Evolutionary conservation across 2,797 vertebrate genomes (phyloP).

Genomic region (Amniataba percoides): DNA sequence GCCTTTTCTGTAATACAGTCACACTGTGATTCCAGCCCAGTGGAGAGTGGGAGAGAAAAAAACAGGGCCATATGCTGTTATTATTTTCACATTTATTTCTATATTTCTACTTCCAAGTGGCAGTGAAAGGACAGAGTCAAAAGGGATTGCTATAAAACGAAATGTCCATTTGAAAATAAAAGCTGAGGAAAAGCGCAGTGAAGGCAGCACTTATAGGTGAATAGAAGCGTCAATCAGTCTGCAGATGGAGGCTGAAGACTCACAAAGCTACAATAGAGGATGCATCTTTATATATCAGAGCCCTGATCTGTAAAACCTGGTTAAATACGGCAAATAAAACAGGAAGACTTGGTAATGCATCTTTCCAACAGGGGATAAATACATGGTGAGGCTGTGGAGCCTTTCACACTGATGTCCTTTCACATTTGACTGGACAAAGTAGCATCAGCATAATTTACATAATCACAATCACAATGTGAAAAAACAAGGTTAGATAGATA

Average conservation of each 20-base stretch:
- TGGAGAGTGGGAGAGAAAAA: slow-evolving; percentile 54
- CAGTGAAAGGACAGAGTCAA: slow-evolving; percentile 80
- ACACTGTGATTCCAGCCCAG: slow-evolving; percentile 88
- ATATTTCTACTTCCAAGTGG: slow-evolving; percentile 90
- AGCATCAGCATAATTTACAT: slow-evolving; percentile 43
- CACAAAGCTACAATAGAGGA: slow-evolving; percentile 76
- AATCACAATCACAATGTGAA: slow-evolving; percentile 23
- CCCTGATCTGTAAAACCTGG: slow-evolving; percentile 86
- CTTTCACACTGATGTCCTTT: slow-evolving; percentile 25
- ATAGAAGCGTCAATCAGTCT: slow-evolving; percentile 88
- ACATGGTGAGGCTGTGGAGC: slow-evolving; percentile 48
- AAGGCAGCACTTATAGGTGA: slow-evolving; percentile 91
- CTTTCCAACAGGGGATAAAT: slow-evolving; percentile 71
- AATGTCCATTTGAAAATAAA: slow-evolving; percentile 91
- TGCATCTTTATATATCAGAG: slow-evolving; percentile 81
- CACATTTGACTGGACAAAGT: slow-evolving; percentile 24
- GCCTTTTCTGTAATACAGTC: slow-evolving; percentile 85
- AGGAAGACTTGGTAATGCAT: slow-evolving; percentile 74
- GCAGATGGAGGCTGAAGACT: slow-evolving; percentile 80
- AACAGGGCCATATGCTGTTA: slow-evolving; percentile 87
- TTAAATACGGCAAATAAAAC: slow-evolving; percentile 82
- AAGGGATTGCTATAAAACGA: slow-evolving; percentile 87
- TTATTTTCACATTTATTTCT: slow-evolving; percentile 85
- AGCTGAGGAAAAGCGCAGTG: slow-evolving; percentile 87
- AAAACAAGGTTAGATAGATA: slow-evolving; percentile 4